Percentiles rank a stretch among this genome's conserved stretches.
phyloP scores from a whole-genome alignment of 2,888 invertebrate genomes.

The Folsomia candida region DNA sequence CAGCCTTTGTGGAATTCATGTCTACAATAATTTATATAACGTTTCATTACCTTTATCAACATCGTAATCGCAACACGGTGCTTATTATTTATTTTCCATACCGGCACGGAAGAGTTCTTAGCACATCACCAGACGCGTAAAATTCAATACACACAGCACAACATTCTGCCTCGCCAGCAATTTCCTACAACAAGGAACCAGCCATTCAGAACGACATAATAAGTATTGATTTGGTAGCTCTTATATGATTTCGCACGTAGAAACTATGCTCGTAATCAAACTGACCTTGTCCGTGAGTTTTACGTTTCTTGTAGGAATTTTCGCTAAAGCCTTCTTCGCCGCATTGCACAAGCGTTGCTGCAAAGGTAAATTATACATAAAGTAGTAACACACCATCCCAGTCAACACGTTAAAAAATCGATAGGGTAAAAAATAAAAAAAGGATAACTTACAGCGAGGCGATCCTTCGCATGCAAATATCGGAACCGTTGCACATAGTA shows the following conservation, averaged over 20 bases:
- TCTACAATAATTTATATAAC: slow-evolving; percentile 59
- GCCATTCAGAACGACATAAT: slow-evolving; percentile 4
- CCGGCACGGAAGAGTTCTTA: slow-evolving; percentile 89
- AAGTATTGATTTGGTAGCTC: background rate
- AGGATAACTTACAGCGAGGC: slow-evolving; percentile 69
- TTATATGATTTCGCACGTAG: background rate
- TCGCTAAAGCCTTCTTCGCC: slow-evolving; percentile 88
- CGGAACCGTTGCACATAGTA: slow-evolving; percentile 93
- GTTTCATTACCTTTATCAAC: no score
- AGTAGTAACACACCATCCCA: background rate
- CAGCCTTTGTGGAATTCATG: slow-evolving; percentile 94
- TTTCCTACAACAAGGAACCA: slow-evolving; percentile 64
- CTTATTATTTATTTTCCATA: slow-evolving; percentile 56
- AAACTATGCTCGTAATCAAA: no score
- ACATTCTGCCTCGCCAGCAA: slow-evolving; percentile 79
- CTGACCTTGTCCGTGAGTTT: slow-evolving; percentile 79
- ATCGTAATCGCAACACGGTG: background rate
- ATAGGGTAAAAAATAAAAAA: no score
- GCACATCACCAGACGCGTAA: slow-evolving; percentile 80
- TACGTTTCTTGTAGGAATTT: slow-evolving; percentile 85
- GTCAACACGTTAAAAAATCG: background rate
- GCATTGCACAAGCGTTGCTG: slow-evolving; percentile 87
- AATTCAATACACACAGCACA: slow-evolving; percentile 94
- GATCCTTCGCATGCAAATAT: slow-evolving; percentile 90
- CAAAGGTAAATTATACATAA: slow-evolving; percentile 52